These are phyloP conservation scores for Dolichoris vasculosae DNA, from an alignment of 1,140 invertebrate genomes.

Conservation along the genomic window DNA sequence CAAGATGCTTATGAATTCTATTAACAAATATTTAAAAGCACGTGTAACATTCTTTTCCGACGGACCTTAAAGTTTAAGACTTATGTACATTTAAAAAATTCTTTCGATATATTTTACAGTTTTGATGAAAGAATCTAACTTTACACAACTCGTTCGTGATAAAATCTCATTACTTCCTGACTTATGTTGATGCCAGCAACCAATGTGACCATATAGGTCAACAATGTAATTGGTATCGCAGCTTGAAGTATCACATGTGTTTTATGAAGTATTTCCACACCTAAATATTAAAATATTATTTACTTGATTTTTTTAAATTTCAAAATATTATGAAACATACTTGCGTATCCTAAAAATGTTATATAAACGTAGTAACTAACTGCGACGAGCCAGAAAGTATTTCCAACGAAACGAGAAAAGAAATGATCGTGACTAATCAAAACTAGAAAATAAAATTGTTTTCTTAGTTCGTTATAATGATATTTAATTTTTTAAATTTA, in stretches of 20 bases:
- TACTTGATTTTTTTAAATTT: constrained; percentile 38
- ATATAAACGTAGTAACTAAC: constrained; percentile 97
- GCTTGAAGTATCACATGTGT: constrained; percentile 89
- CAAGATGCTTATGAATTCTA: constrained; percentile 27
- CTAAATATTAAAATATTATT: constrained; percentile 76
- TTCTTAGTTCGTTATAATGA: not conserved
- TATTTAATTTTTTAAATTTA: not conserved
- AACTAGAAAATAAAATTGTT: constrained; percentile 76
- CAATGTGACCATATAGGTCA: constrained; percentile 89
- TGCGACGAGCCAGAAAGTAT: constrained; percentile 95
- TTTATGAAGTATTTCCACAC: constrained; percentile 91
- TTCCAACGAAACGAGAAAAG: constrained; percentile 89
- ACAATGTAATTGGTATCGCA: constrained; percentile 85
- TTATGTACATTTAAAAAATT: constrained; percentile 36
- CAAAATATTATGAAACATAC: constrained; percentile 79
- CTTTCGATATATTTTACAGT: constrained; percentile 33
- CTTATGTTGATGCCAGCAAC: constrained; percentile 83
- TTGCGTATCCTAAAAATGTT: constrained; percentile 97
- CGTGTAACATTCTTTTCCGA: constrained; percentile 15
- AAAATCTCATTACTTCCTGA: constrained; percentile 85
- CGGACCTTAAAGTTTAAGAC: constrained; percentile 25
- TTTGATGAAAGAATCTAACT: constrained; percentile 24
- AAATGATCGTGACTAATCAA: constrained; percentile 85
- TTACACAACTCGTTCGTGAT: constrained; percentile 80
- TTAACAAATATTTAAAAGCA: constrained; percentile 17